Conservation (phyloP, 1,140 invertebrate species). For the Drosophila tani region DNA sequence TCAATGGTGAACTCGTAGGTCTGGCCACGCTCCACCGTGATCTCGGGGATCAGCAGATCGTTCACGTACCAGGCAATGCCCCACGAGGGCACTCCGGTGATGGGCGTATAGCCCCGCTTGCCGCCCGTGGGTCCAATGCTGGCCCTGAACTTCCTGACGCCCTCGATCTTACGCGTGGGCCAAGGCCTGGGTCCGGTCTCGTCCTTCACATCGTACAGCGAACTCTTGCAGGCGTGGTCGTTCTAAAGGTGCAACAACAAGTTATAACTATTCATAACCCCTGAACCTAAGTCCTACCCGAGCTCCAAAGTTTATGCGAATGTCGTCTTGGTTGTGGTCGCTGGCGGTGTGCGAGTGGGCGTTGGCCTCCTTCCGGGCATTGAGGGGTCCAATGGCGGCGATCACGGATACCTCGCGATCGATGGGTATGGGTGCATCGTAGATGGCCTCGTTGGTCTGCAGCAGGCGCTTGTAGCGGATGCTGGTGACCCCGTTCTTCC, state of each 20-base stretch:
- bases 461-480: conserved; percentile 92
- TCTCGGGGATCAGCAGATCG: conserved; percentile 94
- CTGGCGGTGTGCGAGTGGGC: conserved; percentile 89
- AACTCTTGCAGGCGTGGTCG: conserved; percentile 81
- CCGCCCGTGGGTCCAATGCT: conserved; percentile 94
- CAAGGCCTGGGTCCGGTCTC: conserved; percentile 88
- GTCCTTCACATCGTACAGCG: conserved; percentile 85
- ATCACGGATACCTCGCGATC: conserved; percentile 91
- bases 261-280: too few relatives aligned
- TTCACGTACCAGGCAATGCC: conserved; percentile 98
- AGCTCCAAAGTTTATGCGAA: conserved; percentile 90
- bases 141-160: conserved; percentile 89
- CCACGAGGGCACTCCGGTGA: conserved; percentile 93
- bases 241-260: conserved; percentile 44
- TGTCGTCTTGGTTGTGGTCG: conserved; percentile 91
- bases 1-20: conserved; percentile 95
- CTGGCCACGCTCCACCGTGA: conserved; percentile 94
- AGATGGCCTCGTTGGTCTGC: conserved; percentile 90
- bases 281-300: conserved; percentile 62
- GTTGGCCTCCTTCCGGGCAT: conserved; percentile 92
- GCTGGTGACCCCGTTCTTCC: conserved; percentile 93
- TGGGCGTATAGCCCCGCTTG: conserved; percentile 91
- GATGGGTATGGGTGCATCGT: conserved; percentile 89
- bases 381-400: conserved; percentile 94
- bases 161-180: conserved; percentile 85